phyloP scores from a whole-genome alignment of 2,888 invertebrate genomes.

The Apotomis betuletana region DNA sequence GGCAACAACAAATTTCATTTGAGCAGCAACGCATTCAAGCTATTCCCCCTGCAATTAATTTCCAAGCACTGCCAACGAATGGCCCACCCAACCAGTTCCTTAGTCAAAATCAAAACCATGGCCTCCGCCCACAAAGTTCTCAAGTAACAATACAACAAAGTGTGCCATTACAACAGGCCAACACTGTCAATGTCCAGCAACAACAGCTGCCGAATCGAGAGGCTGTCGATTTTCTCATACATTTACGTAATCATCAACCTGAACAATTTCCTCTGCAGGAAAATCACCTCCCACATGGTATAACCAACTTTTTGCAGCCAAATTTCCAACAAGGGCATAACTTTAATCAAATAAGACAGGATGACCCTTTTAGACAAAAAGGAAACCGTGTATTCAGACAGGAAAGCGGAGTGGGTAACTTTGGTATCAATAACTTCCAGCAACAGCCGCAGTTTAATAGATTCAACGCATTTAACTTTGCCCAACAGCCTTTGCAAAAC shows the following conservation, averaged over 20 bases:
- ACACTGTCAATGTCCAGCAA: constrained; percentile 75
- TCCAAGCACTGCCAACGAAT: constrained; percentile 63
- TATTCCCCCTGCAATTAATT: constrained; percentile 63
- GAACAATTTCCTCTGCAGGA: constrained; percentile 77
- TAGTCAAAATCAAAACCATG: constrained; percentile 62
- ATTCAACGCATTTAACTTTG: constrained; percentile 67
- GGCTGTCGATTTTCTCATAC: constrained; percentile 80
- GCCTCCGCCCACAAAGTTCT: constrained; percentile 59
- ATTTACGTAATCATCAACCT: constrained; percentile 73
- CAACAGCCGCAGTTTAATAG: constrained; percentile 62
- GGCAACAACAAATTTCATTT: constrained; percentile 59
- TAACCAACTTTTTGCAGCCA: constrained; percentile 71
- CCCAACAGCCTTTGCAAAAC: no score
- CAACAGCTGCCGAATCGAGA: constrained; percentile 84
- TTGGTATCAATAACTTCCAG: constrained; percentile 80
- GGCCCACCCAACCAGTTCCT: constrained; percentile 60
- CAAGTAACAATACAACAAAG: constrained; percentile 82
- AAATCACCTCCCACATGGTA: constrained; percentile 77
- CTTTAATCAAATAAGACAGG: constrained; percentile 64
- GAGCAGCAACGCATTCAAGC: constrained; percentile 68
- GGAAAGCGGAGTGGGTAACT: constrained; percentile 85
- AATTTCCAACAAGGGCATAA: constrained; percentile 66
- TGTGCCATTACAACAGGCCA: constrained; percentile 64
- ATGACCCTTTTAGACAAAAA: constrained; percentile 65
- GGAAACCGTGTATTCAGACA: constrained; percentile 81